Evolutionary conservation across 1,140 invertebrate species (phyloP), one percentile per base, ranked within the genome.

Genomic region (Drosophila punjabiensis): DNA sequence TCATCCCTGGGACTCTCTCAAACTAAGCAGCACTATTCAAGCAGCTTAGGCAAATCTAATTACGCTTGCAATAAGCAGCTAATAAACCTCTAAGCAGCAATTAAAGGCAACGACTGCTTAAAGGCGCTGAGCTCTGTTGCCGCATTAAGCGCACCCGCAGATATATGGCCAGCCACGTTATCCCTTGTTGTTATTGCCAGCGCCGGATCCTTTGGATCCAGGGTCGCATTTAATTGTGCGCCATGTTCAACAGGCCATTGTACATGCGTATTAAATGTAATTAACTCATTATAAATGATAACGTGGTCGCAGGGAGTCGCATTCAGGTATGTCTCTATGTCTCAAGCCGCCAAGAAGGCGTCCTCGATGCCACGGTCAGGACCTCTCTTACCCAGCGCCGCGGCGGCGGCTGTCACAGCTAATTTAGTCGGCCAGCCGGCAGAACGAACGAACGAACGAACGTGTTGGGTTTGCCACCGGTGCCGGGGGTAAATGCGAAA

Each of bases 251-350:
- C 85, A 89, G 86, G 85, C 85, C 85, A 88, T 88, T 81, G 74
- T 81, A 88, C 85, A 89, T 89, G 86, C 82, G 86, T 89, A 89
- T 89, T 89, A 90, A 89, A 89, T 82, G 85, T 89, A 89, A 89
- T 89, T 89, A 89, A 89, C 85, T 89, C 85, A 90, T 89, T 89
- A 89, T 89, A 89, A 89, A 89, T 89, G 85, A 89, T 89, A 89
- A 89, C 85, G 80, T 82, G 71, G 76, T 65, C 75, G 33, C 83
- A 67, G 45, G 67, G 80, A 81, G 65, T 69, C 65, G 71, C 77
- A 48, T 68, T 71, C 64, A 66, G 64, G 76, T 55, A 52, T 58
- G 74, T 81, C 85, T 76, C 73, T 55, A 52, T 58, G 74, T 81
- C 85, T 79, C 76, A 82, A 82, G 82, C 69, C 62, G 67, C 50